Evolutionary conservation across 2,113 vertebrate genomes (phyloP).

Genomic region (Oophaga pumilio): DNA sequence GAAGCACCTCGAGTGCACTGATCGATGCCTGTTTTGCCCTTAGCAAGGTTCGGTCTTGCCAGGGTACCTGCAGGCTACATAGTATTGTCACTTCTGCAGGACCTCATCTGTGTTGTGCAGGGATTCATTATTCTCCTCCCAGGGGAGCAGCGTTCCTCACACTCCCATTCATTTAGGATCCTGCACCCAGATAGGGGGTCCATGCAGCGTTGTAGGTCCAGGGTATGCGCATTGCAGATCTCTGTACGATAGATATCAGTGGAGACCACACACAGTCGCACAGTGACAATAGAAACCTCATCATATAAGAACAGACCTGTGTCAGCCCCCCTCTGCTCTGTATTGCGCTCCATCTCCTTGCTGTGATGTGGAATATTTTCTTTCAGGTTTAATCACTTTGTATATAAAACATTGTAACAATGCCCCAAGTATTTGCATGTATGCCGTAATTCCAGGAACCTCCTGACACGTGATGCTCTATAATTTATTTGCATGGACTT

Average conservation of each 20-base stretch:
- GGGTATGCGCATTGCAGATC: conserved; percentile 89
- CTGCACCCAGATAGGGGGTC: not conserved
- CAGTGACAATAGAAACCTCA: not conserved
- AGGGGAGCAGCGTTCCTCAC: not conserved
- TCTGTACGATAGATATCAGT: conserved; percentile 62
- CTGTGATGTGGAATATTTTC: not conserved
- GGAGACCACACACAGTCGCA: not conserved
- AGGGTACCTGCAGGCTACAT: not conserved
- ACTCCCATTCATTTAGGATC: not conserved
- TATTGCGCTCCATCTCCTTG: not conserved
- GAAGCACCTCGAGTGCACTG: no score
- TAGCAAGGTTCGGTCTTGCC: not conserved
- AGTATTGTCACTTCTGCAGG: not conserved
- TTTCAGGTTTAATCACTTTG: not conserved
- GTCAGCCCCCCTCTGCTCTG: not conserved
- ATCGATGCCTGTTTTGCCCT: not conserved
- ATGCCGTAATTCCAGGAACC: not conserved
- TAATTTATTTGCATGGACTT: not conserved
- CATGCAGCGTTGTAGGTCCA: conserved; percentile 46
- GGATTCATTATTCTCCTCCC: conserved; percentile 17
- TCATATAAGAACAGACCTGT: not conserved
- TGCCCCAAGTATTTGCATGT: not conserved
- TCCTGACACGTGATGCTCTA: not conserved
- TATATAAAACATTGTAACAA: not conserved
- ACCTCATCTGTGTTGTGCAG: not conserved